Base-by-base conservation (phyloP, 2,888 invertebrate species). In the Saturnia pavonia region DNA sequence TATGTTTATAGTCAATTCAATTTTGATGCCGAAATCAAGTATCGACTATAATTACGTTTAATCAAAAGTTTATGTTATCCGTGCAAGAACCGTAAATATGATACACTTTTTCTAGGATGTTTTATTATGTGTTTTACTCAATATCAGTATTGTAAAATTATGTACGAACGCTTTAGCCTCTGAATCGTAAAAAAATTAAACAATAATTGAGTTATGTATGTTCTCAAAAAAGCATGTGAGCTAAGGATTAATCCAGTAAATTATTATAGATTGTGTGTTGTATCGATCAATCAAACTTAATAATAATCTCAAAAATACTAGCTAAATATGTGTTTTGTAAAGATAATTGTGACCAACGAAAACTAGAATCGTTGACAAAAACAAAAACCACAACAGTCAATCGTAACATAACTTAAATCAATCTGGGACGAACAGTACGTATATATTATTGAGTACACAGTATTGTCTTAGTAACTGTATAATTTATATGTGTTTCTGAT, bases 401-500 rank as follows among this genome's bases (percentile, higher is more conserved):
- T 12, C 14, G 27, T 60, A 25, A 60, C 22, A 57, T 51, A 57
- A 16, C 54, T 54, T 11, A 16, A 14, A n/a, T n/a, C 48, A 4
- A 43, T 43, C 8, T 67, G 6, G 9, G n/a, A 42, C 22, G 16
- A 34, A 67, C 48, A 19, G 16, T 25, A 9, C 22, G 16, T 42
- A 57, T 57, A 16, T 40, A 57, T 54, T 27, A n/a, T 68, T 42
- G 25, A 22, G 40, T 40, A 42, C n/a, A 67, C 45, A 67, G 42
- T 68, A 68, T 34, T 57, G 42, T 68, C 42, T 42, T 11, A 22
- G 48, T 40, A 45, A 3, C 3, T 25, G 8, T 12, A 45, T 54
- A 51, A 27, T 67, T 51, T 34, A 34, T 42, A 66, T 12, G 54
- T 57, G 42, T 40, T 40, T 34, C 65, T 54, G 66, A 70, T 70